These are phyloP conservation scores for Silurus asotus DNA, from an alignment of 2,113 vertebrate genomes.

Conservation along the genomic window DNA sequence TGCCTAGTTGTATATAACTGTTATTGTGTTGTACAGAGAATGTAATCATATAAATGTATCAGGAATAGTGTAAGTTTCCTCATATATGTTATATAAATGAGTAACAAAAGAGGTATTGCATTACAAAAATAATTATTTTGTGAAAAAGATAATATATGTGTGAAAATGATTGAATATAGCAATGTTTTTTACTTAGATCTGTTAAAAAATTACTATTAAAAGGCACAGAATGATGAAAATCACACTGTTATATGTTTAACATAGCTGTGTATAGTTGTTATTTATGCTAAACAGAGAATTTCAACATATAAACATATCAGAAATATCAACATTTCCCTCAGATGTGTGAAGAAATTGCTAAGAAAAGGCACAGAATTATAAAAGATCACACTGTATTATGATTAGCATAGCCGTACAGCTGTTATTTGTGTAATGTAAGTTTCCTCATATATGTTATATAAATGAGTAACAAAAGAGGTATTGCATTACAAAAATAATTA, in stretches of 20 bases:
- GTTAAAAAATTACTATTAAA: not conserved
- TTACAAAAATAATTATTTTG: no score
- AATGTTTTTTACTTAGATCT: not conserved
- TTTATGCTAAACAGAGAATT: not conserved
- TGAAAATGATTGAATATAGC: no score
- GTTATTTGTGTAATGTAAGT: no score
- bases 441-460: not conserved
- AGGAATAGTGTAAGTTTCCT: not conserved
- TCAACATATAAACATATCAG: not conserved
- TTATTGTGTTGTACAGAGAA: not conserved
- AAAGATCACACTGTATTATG: no score
- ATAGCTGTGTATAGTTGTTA: not conserved
- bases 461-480: no score
- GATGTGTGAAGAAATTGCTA: not conserved
- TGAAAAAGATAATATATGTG: no score
- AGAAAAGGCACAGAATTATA: not conserved
- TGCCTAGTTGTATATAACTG: not conserved
- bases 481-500: no score
- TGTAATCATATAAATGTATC: not conserved
- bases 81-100: no score
- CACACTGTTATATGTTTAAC: not conserved
- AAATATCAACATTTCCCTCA: not conserved
- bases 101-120: no score
- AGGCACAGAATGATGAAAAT: not conserved
- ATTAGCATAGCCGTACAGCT: no score